phyloP scores from a whole-genome alignment of 2,113 vertebrate genomes.

The Tachycineta bicolor region DNA sequence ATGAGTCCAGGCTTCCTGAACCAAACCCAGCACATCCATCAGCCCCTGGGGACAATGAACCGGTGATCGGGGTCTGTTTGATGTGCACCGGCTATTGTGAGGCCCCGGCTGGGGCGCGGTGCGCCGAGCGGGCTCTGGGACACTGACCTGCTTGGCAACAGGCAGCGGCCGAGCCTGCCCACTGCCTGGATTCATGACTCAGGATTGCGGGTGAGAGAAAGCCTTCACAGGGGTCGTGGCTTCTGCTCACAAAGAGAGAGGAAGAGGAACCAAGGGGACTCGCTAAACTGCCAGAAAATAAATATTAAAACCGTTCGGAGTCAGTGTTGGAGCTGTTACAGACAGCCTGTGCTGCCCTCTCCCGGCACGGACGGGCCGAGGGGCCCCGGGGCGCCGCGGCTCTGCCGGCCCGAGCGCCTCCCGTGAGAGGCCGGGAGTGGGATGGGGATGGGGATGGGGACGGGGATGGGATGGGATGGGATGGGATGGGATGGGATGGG shows the following conservation, averaged over 20 bases:
- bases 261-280: neutral
- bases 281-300: neutral
- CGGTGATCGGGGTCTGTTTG: neutral
- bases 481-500: too few relatives aligned
- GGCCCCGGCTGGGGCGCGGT: accelerated
- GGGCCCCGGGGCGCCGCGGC: neutral
- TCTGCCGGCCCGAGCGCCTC: neutral
- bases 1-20: neutral
- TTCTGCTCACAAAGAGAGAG: neutral
- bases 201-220: accelerated
- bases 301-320: accelerated
- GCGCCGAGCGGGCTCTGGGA: neutral
- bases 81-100: accelerated
- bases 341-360: neutral
- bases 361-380: accelerated
- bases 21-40: neutral
- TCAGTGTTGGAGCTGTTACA: neutral
- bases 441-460: too few relatives aligned
- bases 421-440: accelerated
- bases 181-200: accelerated
- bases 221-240: accelerated
- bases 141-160: accelerated
- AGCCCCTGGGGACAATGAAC: accelerated
- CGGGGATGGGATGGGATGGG: too few relatives aligned
- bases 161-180: accelerated